Percentiles rank a stretch among this genome's conserved stretches.
Evolutionary conservation across 2,888 invertebrate genomes (phyloP).

Genomic region (Tenthredo scrophulariae): DNA sequence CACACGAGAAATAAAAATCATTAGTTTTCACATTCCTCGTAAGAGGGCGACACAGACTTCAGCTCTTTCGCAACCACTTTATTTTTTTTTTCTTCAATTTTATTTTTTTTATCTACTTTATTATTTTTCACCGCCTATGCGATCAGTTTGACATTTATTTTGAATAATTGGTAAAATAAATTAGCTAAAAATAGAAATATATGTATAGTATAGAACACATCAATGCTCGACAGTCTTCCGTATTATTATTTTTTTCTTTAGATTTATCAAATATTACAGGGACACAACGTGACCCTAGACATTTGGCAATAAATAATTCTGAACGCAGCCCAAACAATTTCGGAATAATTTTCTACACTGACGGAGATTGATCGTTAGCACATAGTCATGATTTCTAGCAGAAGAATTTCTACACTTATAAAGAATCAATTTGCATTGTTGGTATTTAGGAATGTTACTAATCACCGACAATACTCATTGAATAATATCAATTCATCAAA

Average conservation of each 20-base stretch:
- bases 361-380: conserved; percentile 12
- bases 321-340: conserved; percentile 29
- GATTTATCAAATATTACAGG: neutral
- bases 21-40: conserved; percentile 73
- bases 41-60: conserved; percentile 63
- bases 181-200: neutral
- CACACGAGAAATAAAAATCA: conserved; percentile 74
- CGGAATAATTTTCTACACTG: neutral
- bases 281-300: conserved; percentile 24
- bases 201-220: neutral
- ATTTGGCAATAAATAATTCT: conserved; percentile 17
- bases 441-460: neutral
- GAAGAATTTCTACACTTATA: neutral
- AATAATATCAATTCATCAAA: neutral
- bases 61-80: conserved; percentile 51
- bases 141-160: conserved; percentile 19
- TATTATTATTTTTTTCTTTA: neutral
- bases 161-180: neutral
- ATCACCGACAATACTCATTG: neutral
- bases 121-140: neutral
- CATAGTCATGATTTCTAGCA: conserved; percentile 35
- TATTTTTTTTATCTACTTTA: neutral
- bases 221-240: neutral
- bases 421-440: conserved; percentile 23
- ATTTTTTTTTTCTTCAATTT: conserved; percentile 18